Conservation (phyloP, 2,113 vertebrate species). For the Mormyrus iriodes region DNA sequence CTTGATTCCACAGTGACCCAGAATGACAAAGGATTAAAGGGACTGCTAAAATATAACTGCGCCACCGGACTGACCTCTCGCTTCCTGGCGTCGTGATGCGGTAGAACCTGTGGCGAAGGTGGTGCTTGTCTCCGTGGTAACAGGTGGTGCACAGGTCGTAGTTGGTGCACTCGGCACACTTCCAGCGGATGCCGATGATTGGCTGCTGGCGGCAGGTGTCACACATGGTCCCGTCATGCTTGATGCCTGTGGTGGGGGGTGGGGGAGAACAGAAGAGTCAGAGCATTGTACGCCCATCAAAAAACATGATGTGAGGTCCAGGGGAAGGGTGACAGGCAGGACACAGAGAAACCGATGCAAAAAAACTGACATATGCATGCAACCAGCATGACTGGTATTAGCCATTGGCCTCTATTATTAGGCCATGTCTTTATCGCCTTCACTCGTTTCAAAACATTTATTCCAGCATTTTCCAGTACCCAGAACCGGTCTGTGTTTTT, state of each 20-base stretch:
- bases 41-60: background rate
- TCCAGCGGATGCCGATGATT: conserved; percentile 98
- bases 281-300: background rate
- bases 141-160: conserved; percentile 97
- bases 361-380: background rate
- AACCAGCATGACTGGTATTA: background rate
- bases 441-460: background rate
- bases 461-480: background rate
- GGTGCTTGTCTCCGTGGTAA: conserved; percentile 98
- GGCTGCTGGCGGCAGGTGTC: conserved; percentile 97
- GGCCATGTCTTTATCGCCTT: background rate
- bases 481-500: background rate
- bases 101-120: conserved; percentile 94
- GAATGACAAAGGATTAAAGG: background rate
- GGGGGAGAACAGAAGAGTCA: background rate
- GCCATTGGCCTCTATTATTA: background rate
- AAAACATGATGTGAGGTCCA: background rate
- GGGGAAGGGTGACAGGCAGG: background rate
- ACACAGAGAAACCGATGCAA: background rate
- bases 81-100: conserved; percentile 97
- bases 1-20: background rate
- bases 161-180: conserved; percentile 98
- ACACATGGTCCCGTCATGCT: conserved; percentile 98
- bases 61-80: conserved; percentile 71
- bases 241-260: conserved; percentile 71